Percentiles rank a stretch among this genome's conserved stretches.
These are phyloP conservation scores for Eira barbara DNA, from an alignment of 2,113 vertebrate genomes.

Conservation along the genomic window DNA sequence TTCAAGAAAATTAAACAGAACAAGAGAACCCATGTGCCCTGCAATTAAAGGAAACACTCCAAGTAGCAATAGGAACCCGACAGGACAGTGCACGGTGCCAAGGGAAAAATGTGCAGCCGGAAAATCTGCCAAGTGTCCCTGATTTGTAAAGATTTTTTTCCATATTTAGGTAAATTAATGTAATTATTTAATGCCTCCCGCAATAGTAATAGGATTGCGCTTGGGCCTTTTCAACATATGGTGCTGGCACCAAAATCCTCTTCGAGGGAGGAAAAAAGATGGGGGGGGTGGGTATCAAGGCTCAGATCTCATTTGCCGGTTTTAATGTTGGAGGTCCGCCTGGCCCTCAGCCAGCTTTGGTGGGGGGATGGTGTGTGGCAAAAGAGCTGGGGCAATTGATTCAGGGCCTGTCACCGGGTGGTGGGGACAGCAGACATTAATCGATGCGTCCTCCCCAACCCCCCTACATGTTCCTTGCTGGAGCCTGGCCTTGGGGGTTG, in stretches of 20 bases:
- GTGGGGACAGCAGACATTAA: slow-evolving; percentile 29
- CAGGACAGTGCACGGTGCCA: slow-evolving; percentile 84
- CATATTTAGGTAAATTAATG: slow-evolving; percentile 86
- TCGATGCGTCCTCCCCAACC: fast-evolving
- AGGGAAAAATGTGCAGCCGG: slow-evolving; percentile 88
- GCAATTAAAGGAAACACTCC: slow-evolving; percentile 91
- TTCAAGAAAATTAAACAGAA: slow-evolving; percentile 84
- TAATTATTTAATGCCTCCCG: slow-evolving; percentile 84
- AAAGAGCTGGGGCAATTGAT: slow-evolving; percentile 61
- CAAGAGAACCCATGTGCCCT: slow-evolving; percentile 85
- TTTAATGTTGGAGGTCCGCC: slow-evolving; percentile 77
- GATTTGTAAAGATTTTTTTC: slow-evolving; percentile 88
- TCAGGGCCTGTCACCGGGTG: slow-evolving; percentile 69
- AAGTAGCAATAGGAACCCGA: slow-evolving; percentile 90
- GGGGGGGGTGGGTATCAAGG: slow-evolving; percentile 55
- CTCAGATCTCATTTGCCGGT: slow-evolving; percentile 73
- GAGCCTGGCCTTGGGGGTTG: background rate
- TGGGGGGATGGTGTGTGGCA: background rate
- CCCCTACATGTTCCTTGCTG: background rate
- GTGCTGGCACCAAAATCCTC: slow-evolving; percentile 74
- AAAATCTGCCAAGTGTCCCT: slow-evolving; percentile 88
- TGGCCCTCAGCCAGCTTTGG: slow-evolving; percentile 69
- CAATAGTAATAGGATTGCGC: slow-evolving; percentile 78
- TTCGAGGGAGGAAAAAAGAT: slow-evolving; percentile 41
- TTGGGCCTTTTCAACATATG: slow-evolving; percentile 77